Evolutionary conservation across 2,888 invertebrate genomes (phyloP).

Genomic region (Lasioglossum morio): DNA sequence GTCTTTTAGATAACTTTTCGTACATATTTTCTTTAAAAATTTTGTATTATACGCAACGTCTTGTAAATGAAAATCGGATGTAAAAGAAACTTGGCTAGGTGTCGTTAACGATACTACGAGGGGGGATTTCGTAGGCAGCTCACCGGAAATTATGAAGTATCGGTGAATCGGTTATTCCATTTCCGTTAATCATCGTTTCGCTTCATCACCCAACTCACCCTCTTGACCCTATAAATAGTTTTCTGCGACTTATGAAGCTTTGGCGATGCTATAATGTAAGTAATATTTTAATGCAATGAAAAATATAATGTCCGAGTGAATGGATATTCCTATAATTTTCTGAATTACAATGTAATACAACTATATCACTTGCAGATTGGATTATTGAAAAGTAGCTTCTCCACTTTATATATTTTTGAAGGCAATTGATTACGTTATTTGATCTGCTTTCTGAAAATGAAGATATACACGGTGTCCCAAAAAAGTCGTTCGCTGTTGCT

Average conservation of each 20-base stretch:
- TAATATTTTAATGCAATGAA: background rate
- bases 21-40: background rate
- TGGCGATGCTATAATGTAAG: background rate
- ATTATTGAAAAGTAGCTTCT: background rate
- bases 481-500: no score
- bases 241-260: background rate
- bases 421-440: background rate
- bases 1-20: background rate
- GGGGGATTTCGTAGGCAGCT: constrained; percentile 37
- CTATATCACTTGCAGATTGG: background rate
- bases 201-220: constrained; percentile 48
- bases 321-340: background rate
- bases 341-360: background rate
- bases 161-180: constrained; percentile 78
- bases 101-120: constrained; percentile 36
- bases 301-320: background rate
- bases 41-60: background rate
- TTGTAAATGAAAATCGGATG: background rate
- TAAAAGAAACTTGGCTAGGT: constrained; percentile 36
- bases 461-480: background rate
- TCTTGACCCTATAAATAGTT: constrained; percentile 14
- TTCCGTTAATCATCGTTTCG: constrained; percentile 71
- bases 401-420: background rate
- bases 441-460: background rate
- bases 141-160: constrained; percentile 79